Evolutionary conservation across 1,140 invertebrate genomes (phyloP).

Genomic region (Ditylenchus dipsaci): DNA sequence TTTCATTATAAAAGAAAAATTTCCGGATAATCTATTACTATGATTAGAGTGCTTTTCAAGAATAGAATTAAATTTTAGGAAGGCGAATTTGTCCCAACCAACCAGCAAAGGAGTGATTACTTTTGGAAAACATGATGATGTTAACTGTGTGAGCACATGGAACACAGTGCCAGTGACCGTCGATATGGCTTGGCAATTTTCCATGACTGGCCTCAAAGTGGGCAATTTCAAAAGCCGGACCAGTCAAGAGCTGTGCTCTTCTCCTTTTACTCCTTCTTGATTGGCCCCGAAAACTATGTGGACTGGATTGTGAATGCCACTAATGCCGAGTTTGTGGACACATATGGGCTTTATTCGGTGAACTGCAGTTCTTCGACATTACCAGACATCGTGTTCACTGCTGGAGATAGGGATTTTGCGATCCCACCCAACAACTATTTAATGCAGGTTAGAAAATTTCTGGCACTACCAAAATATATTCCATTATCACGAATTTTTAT

Average conservation of each 20-base stretch:
- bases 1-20: neutral
- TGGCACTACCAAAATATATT: neutral
- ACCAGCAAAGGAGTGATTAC: neutral
- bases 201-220: neutral
- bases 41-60: neutral
- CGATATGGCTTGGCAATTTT: neutral
- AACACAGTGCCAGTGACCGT: neutral
- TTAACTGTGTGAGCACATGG: neutral
- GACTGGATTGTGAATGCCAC: neutral
- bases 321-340: neutral
- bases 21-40: neutral
- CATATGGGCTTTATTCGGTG: neutral
- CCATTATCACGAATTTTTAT: too few species aligned
- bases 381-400: neutral
- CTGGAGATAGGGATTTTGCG: neutral
- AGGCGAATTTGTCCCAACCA: neutral
- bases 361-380: neutral
- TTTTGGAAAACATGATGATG: neutral
- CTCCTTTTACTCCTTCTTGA: neutral
- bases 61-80: neutral
- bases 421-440: neutral
- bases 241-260: neutral
- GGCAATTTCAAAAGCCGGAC: neutral
- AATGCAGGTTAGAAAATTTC: neutral
- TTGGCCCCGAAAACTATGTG: neutral